Evolutionary conservation across 2,888 invertebrate species (phyloP), one percentile per base, ranked within the genome.

Genomic region (Eupithecia centaureata): DNA sequence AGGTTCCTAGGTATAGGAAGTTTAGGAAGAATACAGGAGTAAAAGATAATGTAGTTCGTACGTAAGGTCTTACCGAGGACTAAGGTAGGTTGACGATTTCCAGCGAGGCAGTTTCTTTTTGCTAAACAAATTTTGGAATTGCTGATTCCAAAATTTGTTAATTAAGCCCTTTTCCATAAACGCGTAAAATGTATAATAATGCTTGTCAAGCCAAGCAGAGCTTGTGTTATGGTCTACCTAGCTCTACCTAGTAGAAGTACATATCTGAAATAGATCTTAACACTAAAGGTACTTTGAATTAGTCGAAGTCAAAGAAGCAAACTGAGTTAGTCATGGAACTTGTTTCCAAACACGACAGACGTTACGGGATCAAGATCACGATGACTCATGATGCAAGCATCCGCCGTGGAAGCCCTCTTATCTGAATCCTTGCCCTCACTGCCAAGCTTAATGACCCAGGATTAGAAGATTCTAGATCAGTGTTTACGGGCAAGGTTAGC

Each of bases 311-410:
- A 10, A 47, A 47, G 47, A 47, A 47, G 18, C 47, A 4, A 52
- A 52, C 1, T 78, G 76, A 78, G 73, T 57, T 57, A 30, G 57
- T 57, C 57, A 57, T 57, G 30, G 72, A 85, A 84, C 82, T 78
- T 76, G 82, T 82, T 84, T 77, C 65, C 12, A 30, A 57, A 76
- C 73, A 74, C 77, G 70, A 77, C 78, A 76, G 75, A 77, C 77
- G 72, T 78, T 77, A 80, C 78, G 77, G 69, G 60, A 71, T 83
- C 77, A 47, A 79, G 80, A 81, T 79, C 79, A 79, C 61, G 73
- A 63, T 89, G 88, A 90, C 76, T 87, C 89, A 90, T 78, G 73
- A 73, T 60, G 65, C 62, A 77, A 80, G 79, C 77, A 82, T 81
- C 76, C 78, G 83, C 85, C 87, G 82, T 81, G 82, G 85, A 85